A percentile compares a stretch with the other conserved stretches of the same genome.
These are phyloP conservation scores for Drosophila setifemur DNA, from an alignment of 1,140 invertebrate species.

Conservation along the genomic window DNA sequence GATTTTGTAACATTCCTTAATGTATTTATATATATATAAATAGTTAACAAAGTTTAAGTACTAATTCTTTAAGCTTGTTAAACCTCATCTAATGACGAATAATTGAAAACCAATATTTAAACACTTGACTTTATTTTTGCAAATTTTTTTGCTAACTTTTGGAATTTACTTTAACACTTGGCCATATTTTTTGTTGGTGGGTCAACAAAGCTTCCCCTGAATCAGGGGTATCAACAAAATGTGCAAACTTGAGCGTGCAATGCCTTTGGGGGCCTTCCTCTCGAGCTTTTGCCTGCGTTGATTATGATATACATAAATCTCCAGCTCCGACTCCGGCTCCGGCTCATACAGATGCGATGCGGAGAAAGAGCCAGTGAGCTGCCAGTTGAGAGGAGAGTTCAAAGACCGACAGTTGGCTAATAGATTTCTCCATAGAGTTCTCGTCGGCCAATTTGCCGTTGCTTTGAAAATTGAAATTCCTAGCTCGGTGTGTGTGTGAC, in stretches of 20 bases:
- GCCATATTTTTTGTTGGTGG: too few species aligned
- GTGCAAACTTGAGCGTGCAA: conserved; percentile 24
- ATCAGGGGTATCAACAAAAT: conserved; percentile 6
- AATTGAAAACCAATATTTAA: too few species aligned
- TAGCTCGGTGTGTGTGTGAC: conserved; percentile 8
- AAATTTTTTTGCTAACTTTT: too few species aligned
- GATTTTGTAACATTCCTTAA: background rate
- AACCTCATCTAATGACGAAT: too few species aligned
- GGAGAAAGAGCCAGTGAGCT: conserved; percentile 37
- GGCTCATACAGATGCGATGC: conserved; percentile 18
- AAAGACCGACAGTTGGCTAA: conserved; percentile 55
- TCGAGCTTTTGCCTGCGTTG: conserved; percentile 14
- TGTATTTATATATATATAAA: background rate
- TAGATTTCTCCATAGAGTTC: conserved; percentile 37
- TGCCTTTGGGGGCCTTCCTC: conserved; percentile 13
- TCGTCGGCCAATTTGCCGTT: conserved; percentile 27
- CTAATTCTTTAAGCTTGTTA: background rate
- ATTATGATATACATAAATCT: conserved; percentile 76
- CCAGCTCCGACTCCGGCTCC: too few species aligned
- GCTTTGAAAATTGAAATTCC: conserved; percentile 37
- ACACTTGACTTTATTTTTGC: too few species aligned
- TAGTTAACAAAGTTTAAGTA: too few species aligned
- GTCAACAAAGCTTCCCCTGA: too few species aligned
- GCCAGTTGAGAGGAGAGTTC: conserved; percentile 14
- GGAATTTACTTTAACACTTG: too few species aligned